These are phyloP conservation scores for Perdita meconis DNA, from an alignment of 2,888 invertebrate species.

Conservation along the genomic window DNA sequence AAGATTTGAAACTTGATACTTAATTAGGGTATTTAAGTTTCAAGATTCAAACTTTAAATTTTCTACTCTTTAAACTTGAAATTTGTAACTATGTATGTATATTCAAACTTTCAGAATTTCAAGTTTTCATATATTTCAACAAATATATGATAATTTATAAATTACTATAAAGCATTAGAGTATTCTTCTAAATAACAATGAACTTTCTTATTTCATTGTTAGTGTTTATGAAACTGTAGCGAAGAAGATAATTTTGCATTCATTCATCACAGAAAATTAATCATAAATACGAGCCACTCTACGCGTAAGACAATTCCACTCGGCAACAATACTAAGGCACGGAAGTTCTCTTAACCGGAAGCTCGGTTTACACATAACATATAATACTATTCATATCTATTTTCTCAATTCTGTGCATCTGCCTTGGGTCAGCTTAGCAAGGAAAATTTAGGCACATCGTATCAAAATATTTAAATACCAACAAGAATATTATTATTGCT, in stretches of 20 bases:
- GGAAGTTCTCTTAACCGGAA: conserved; percentile 3
- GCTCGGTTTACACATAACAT: no score
- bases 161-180: neutral
- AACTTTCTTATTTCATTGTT: neutral
- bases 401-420: conserved; percentile 12
- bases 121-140: no score
- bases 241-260: neutral
- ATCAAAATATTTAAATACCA: no score
- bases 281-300: neutral
- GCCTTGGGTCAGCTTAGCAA: conserved; percentile 17
- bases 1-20: no score
- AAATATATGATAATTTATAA: no score
- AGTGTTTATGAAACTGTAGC: neutral
- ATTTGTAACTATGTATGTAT: no score
- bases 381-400: neutral
- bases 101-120: no score
- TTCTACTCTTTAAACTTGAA: no score
- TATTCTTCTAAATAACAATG: neutral
- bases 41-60: no score
- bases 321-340: conserved; percentile 13
- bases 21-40: no score
- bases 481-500: no score
- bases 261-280: neutral
- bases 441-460: conserved; percentile 25
- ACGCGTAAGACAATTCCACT: conserved; percentile 6